Percentiles rank a stretch among this genome's conserved stretches.
Conservation (phyloP, 2,797 vertebrate genomes). For the Orientallactaga sibirica region DNA sequence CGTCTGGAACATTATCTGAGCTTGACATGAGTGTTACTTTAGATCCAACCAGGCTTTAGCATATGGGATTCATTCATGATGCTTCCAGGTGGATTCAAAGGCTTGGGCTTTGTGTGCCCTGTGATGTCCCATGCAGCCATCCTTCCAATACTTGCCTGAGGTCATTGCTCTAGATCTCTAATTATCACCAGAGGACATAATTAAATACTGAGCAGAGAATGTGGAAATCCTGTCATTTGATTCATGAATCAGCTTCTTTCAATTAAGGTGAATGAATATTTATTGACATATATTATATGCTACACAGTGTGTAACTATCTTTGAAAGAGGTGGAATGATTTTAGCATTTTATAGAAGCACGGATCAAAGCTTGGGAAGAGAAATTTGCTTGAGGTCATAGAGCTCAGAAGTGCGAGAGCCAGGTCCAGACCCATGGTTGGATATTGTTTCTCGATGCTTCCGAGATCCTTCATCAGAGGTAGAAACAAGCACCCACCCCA, state of each 20-base stretch:
- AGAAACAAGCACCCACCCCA: neutral
- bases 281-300: slow-evolving; percentile 72
- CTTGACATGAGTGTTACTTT: slow-evolving; percentile 39
- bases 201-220: slow-evolving; percentile 62
- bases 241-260: slow-evolving; percentile 76
- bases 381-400: slow-evolving; percentile 55
- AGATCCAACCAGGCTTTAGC: slow-evolving; percentile 32
- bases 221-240: slow-evolving; percentile 68
- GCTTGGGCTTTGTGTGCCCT: slow-evolving; percentile 27
- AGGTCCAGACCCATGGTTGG: neutral
- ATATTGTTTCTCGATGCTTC: neutral
- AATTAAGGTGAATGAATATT: slow-evolving; percentile 78
- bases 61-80: neutral
- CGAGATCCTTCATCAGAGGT: accelerated
- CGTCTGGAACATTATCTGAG: neutral
- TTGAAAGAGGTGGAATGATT: slow-evolving; percentile 56
- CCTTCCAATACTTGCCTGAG: slow-evolving; percentile 59
- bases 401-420: neutral
- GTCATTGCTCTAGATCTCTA: slow-evolving; percentile 72
- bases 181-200: slow-evolving; percentile 76
- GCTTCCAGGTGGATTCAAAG: slow-evolving; percentile 47
- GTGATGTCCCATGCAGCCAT: slow-evolving; percentile 14
- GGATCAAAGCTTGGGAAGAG: slow-evolving; percentile 66
- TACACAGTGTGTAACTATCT: slow-evolving; percentile 57
- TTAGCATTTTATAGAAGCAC: slow-evolving; percentile 35